phyloP scores from a whole-genome alignment of 2,797 vertebrate species.

The Geotrypetes seraphini region DNA sequence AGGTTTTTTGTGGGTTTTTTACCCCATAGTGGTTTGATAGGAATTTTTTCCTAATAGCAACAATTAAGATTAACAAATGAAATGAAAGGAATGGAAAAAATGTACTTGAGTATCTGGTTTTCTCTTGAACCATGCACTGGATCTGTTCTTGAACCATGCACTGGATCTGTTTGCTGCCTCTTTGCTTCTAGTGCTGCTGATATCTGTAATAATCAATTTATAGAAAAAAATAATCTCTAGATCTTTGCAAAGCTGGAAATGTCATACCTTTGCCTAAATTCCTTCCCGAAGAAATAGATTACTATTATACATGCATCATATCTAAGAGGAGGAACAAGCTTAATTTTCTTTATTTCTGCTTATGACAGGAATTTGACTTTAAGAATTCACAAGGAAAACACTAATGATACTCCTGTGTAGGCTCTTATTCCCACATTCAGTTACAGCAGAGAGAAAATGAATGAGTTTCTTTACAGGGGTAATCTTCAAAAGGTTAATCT shows the following conservation, averaged over 20 bases:
- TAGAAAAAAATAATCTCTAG: constrained; percentile 14
- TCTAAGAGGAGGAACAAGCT: too few species aligned
- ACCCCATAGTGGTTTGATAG: too few species aligned
- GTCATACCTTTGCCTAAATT: background rate
- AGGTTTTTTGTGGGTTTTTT: too few species aligned
- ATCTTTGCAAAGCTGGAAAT: background rate
- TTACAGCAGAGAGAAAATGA: too few species aligned
- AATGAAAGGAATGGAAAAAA: constrained; percentile 3
- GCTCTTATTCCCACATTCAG: too few species aligned
- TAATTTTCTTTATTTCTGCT: too few species aligned
- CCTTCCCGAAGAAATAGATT: background rate
- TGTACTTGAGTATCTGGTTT: constrained; percentile 37
- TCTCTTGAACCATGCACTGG: constrained; percentile 29
- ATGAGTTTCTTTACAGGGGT: too few species aligned
- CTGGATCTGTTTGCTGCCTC: constrained; percentile 29
- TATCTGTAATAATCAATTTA: constrained; percentile 36
- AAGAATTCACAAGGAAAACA: too few species aligned
- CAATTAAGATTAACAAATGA: constrained; percentile 1
- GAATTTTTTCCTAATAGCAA: background rate
- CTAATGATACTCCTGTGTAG: too few species aligned
- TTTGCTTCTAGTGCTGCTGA: constrained; percentile 31
- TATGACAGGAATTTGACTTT: too few species aligned
- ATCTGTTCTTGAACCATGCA: constrained; percentile 23
- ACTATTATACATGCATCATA: too few species aligned
- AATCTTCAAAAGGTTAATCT: too few species aligned